phyloP scores from a whole-genome alignment of 2,797 vertebrate genomes.

The Myotis planiceps region DNA sequence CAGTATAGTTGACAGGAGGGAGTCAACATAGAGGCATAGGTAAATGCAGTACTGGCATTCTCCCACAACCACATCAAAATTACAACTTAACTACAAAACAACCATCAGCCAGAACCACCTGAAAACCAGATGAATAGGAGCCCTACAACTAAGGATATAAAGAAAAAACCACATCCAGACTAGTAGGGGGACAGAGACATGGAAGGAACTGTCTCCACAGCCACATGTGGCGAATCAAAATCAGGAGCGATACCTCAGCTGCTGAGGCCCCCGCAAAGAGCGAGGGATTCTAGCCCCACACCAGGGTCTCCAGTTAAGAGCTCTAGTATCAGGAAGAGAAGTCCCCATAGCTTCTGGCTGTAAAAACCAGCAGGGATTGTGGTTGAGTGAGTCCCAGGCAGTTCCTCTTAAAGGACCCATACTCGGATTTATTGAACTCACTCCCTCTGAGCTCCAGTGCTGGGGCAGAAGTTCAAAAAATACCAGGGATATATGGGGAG shows the following conservation, averaged over 20 bases:
- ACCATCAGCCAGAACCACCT: not conserved
- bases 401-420: not conserved
- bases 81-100: not conserved
- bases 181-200: not conserved
- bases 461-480: not conserved
- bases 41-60: not conserved
- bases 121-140: not conserved
- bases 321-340: not conserved
- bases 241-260: not conserved
- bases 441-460: not conserved
- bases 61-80: not conserved
- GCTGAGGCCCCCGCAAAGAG: not conserved
- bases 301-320: not conserved
- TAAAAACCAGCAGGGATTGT: not conserved
- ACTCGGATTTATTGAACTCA: not conserved
- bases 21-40: not conserved
- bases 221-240: not conserved
- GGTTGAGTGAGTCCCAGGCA: not conserved
- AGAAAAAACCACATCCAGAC: not conserved
- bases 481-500: not conserved
- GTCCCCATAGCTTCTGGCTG: not conserved
- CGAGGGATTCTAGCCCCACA: not conserved
- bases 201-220: not conserved
- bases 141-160: not conserved
- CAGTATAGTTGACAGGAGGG: not conserved